These are phyloP conservation scores for Watsonalla binaria DNA, from an alignment of 2,888 invertebrate species.

Conservation along the genomic window DNA sequence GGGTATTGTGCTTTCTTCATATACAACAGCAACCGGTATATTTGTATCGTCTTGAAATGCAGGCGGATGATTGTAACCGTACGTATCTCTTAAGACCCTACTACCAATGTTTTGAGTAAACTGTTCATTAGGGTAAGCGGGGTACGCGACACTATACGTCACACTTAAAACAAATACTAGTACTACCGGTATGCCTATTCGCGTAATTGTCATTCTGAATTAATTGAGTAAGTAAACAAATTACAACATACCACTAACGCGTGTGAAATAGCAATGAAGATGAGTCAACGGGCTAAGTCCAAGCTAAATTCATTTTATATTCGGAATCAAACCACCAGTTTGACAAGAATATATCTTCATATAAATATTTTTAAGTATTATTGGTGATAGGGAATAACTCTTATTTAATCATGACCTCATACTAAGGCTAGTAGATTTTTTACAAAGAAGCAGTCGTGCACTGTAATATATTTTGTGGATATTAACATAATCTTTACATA, in stretches of 20 bases:
- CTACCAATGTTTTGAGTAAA: slow-evolving; percentile 11
- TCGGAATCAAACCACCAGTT: slow-evolving; percentile 53
- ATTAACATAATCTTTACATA: no score
- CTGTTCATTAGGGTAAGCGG: slow-evolving; percentile 4
- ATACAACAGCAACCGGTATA: slow-evolving; percentile 23
- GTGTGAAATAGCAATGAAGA: slow-evolving; percentile 51
- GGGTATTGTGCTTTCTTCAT: slow-evolving; percentile 13
- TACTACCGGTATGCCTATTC: slow-evolving; percentile 15
- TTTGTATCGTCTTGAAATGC: slow-evolving; percentile 24
- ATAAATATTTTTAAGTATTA: background rate
- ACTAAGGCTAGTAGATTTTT: slow-evolving; percentile 18
- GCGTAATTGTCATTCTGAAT: slow-evolving; percentile 23
- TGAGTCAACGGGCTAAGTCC: slow-evolving; percentile 40
- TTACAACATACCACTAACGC: slow-evolving; percentile 44
- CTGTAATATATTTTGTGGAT: background rate
- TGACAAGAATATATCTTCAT: slow-evolving; percentile 40
- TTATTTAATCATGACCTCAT: slow-evolving; percentile 37
- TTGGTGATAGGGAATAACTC: slow-evolving; percentile 6
- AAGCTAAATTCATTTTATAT: slow-evolving; percentile 36
- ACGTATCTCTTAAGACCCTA: slow-evolving; percentile 10
- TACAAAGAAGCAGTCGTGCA: slow-evolving; percentile 12
- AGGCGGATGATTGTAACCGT: slow-evolving; percentile 40
- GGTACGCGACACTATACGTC: slow-evolving; percentile 17
- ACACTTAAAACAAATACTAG: slow-evolving; percentile 21
- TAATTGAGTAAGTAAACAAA: slow-evolving; percentile 18